These are phyloP conservation scores for Listronotus oregonensis DNA, from an alignment of 1,140 invertebrate species.

Conservation along the genomic window DNA sequence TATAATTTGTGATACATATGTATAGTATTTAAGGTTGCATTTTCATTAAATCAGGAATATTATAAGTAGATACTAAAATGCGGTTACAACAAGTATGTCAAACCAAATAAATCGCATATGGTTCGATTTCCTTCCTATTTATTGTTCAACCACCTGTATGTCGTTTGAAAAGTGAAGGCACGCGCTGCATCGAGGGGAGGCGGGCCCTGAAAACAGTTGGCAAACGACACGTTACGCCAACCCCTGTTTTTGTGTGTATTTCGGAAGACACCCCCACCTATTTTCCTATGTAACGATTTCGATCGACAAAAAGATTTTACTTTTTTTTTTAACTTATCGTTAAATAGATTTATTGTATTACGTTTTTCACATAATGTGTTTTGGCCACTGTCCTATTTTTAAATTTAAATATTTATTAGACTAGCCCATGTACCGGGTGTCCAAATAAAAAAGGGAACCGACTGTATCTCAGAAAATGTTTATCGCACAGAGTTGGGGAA, in stretches of 20 bases:
- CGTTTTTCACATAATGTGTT: no score
- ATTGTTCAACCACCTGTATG: conserved; percentile 27
- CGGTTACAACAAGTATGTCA: conserved; percentile 11
- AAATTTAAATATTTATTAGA: no score
- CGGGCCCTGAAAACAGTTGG: conserved; percentile 28
- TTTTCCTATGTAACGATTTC: conserved; percentile 14
- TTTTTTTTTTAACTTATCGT: neutral
- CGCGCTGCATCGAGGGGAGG: conserved; percentile 26
- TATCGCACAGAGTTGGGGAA: no score
- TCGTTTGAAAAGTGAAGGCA: conserved; percentile 30
- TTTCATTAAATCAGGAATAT: no score
- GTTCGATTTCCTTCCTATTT: conserved; percentile 14
- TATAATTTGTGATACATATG: no score
- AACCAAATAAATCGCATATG: conserved; percentile 24
- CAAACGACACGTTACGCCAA: conserved; percentile 26
- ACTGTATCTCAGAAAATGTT: no score
- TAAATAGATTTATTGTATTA: neutral
- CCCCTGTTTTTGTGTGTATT: conserved; percentile 26
- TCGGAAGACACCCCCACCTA: conserved; percentile 16
- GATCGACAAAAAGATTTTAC: neutral
- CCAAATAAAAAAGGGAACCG: no score
- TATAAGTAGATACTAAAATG: no score
- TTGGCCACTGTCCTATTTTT: no score
- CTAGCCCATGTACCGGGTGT: no score
- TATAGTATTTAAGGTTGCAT: no score